Conservation (phyloP, 2,797 vertebrate genomes). For the Lemur catta region DNA sequence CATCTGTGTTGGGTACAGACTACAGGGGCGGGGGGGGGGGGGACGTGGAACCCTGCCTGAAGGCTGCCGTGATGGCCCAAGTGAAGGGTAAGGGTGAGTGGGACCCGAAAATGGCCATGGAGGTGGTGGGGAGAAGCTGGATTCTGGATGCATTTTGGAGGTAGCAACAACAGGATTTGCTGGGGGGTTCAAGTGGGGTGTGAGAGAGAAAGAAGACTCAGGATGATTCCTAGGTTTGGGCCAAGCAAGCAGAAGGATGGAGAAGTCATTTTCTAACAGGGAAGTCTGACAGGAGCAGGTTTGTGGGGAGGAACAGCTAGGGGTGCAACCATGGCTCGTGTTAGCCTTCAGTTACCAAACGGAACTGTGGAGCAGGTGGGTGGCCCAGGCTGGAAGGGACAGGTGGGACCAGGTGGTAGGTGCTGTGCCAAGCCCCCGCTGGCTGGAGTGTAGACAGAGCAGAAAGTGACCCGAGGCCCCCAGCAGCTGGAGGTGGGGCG, state of each 20-base stretch:
- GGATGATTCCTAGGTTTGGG: neutral
- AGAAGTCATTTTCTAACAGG: neutral
- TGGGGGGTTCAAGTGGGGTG: neutral
- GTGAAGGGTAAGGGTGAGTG: neutral
- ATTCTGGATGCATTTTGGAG: neutral
- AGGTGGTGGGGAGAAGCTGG: neutral
- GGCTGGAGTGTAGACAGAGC: no score
- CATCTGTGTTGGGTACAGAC: neutral
- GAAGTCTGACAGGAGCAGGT: neutral
- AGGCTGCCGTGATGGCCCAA: neutral
- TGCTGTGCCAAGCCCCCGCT: neutral
- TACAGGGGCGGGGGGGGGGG: neutral
- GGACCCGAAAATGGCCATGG: neutral
- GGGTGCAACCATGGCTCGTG: neutral
- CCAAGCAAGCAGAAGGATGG: neutral
- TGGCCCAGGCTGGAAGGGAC: neutral
- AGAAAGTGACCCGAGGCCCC: neutral
- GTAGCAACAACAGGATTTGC: neutral
- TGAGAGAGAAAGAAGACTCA: neutral
- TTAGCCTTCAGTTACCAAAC: neutral
- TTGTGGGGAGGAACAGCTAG: rapidly evolving
- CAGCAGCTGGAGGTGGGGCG: neutral
- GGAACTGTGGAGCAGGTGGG: neutral
- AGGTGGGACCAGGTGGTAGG: rapidly evolving
- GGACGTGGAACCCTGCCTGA: neutral